Evolutionary conservation across 23 tunicate genomes (phyloP).

Genomic region (Ascidia mentula): DNA sequence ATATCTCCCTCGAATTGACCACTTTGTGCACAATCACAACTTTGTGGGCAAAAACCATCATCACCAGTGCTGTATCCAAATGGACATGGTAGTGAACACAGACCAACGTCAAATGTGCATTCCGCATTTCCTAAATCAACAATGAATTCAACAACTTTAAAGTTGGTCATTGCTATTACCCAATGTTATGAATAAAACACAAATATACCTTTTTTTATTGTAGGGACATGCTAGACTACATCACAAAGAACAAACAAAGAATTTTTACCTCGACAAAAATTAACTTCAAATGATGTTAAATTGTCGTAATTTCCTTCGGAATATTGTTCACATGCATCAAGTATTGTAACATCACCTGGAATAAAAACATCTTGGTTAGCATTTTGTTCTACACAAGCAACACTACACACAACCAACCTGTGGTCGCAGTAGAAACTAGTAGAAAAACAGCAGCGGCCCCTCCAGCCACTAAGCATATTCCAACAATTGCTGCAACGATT

Average conservation of each 20-base stretch:
- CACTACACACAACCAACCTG: neutral
- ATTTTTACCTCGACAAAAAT: neutral
- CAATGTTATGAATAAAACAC: too few species aligned
- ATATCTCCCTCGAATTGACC: conserved; percentile 21
- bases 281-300: neutral
- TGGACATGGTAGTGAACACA: conserved; percentile 18
- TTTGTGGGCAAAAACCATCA: conserved; percentile 5
- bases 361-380: too few species aligned
- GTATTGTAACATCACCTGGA: too few species aligned
- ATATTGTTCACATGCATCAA: neutral
- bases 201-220: too few species aligned
- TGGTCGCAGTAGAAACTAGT: neutral
- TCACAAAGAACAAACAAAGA: too few species aligned
- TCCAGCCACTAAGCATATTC: neutral
- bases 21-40: conserved; percentile 17
- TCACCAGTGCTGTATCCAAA: conserved; percentile 20
- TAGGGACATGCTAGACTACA: too few species aligned
- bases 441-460: neutral
- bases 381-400: too few species aligned
- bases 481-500: neutral
- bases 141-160: too few species aligned
- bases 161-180: too few species aligned
- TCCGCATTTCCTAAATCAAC: too few species aligned
- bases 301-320: neutral
- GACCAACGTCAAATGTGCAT: neutral